Conservation (phyloP, 1,140 invertebrate genomes). For the Bombus haemorrhoidalis region DNA sequence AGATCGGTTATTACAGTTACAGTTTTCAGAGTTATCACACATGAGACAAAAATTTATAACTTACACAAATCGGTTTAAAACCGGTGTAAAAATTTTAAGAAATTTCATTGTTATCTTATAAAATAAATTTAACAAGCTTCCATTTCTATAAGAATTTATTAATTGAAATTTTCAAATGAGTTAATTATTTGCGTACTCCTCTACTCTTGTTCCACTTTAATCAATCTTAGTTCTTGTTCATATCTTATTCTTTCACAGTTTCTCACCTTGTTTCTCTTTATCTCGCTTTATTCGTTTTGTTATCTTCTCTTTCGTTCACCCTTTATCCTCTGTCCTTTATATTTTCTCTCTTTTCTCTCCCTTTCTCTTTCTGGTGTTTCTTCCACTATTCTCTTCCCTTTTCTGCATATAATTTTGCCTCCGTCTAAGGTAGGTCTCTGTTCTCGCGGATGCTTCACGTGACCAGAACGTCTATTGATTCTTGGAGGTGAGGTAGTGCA, state of each 20-base stretch:
- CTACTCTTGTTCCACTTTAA: background rate
- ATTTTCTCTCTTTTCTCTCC: background rate
- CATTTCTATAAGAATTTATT: background rate
- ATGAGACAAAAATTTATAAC: constrained; percentile 1
- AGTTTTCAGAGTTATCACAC: background rate
- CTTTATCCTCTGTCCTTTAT: background rate
- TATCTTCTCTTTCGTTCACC: background rate
- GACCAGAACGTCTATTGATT: constrained; percentile 78
- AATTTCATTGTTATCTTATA: background rate
- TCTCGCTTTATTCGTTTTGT: background rate
- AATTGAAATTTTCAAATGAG: background rate
- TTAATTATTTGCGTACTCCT: background rate
- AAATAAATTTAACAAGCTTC: background rate
- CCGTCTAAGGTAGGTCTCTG: constrained; percentile 14
- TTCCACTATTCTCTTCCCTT: constrained; percentile 8
- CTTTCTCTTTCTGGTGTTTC: background rate
- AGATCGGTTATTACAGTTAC: constrained; percentile 27
- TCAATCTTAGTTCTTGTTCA: background rate
- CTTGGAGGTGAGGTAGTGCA: constrained; percentile 71
- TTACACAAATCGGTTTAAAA: too few species aligned
- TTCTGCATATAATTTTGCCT: constrained; percentile 29
- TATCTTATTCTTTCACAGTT: background rate
- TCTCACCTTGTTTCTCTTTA: background rate
- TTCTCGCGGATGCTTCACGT: constrained; percentile 72
- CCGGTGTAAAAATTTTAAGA: background rate